A percentile compares a stretch with the other conserved stretches of the same genome.
Evolutionary conservation across 2,888 invertebrate genomes (phyloP).

Genomic region (Uropetala carovei): DNA sequence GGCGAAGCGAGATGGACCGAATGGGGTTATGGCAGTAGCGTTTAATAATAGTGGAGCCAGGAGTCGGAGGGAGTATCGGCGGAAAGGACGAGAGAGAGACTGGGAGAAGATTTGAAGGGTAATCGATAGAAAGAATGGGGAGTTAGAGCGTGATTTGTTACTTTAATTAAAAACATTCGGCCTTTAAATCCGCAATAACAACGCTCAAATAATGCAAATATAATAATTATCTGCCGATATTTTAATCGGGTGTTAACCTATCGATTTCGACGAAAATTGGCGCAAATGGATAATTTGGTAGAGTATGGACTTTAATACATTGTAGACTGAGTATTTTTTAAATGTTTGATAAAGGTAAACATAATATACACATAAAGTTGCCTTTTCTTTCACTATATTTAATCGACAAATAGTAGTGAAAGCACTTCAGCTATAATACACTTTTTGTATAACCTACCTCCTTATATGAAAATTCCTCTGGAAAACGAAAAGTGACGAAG

Average conservation of each 20-base stretch:
- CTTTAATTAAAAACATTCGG: neutral
- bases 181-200: neutral
- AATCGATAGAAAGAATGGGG: constrained; percentile 5
- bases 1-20: constrained; percentile 66
- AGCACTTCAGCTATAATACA: too few species aligned
- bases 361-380: too few species aligned
- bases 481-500: too few species aligned
- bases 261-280: neutral
- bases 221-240: neutral
- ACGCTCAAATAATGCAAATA: neutral
- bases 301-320: neutral
- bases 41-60: constrained; percentile 46
- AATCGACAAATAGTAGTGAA: too few species aligned
- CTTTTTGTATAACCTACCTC: too few species aligned
- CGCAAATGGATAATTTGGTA: neutral
- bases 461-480: too few species aligned
- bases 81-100: neutral
- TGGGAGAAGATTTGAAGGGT: constrained; percentile 12
- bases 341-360: too few species aligned
- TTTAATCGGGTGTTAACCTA: neutral
- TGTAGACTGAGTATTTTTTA: neutral
- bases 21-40: constrained; percentile 68
- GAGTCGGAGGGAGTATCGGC: neutral
- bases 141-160: neutral
- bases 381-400: too few species aligned